Evolutionary conservation across 2,888 invertebrate species (phyloP).

Genomic region (Drosophila siamana): DNA sequence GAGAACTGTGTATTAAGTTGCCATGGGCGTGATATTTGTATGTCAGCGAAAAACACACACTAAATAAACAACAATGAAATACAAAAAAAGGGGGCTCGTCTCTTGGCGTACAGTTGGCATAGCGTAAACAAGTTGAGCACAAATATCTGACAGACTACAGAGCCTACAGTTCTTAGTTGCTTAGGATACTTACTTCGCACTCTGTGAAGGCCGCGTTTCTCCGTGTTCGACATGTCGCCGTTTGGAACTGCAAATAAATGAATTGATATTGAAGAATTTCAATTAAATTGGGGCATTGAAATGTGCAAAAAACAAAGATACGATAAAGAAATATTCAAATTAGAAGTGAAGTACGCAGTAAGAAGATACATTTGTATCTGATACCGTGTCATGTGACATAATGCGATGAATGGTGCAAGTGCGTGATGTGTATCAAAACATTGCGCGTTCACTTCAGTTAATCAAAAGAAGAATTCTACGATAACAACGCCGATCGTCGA

Average conservation of each 20-base stretch:
- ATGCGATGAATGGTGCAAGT: constrained; percentile 22
- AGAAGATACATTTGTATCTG: neutral
- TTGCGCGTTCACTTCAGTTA: constrained; percentile 20
- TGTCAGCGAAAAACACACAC: constrained; percentile 24
- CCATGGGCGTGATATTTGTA: constrained; percentile 34
- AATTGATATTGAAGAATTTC: constrained; percentile 29
- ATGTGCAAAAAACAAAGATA: neutral
- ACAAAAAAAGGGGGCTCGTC: constrained; percentile 55
- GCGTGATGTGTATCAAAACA: constrained; percentile 28
- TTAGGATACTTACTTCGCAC: constrained; percentile 79
- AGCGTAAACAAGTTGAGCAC: constrained; percentile 2
- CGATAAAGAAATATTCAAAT: constrained; percentile 6
- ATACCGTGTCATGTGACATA: constrained; percentile 17
- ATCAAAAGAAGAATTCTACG: constrained; percentile 35
- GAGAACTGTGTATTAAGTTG: constrained; percentile 32
- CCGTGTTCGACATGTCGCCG: constrained; percentile 82
- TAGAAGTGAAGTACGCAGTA: constrained; percentile 3
- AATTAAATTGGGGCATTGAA: constrained; percentile 35
- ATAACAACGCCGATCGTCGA: constrained; percentile 26
- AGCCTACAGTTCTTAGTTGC: neutral
- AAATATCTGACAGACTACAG: no score
- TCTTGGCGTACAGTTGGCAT: constrained; percentile 24
- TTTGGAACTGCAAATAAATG: constrained; percentile 53
- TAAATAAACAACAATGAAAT: neutral
- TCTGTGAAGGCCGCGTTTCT: constrained; percentile 80